Percentiles rank a stretch among this genome's conserved stretches.
Conservation (phyloP, 2,888 invertebrate species). For the Tenodera sinensis region DNA sequence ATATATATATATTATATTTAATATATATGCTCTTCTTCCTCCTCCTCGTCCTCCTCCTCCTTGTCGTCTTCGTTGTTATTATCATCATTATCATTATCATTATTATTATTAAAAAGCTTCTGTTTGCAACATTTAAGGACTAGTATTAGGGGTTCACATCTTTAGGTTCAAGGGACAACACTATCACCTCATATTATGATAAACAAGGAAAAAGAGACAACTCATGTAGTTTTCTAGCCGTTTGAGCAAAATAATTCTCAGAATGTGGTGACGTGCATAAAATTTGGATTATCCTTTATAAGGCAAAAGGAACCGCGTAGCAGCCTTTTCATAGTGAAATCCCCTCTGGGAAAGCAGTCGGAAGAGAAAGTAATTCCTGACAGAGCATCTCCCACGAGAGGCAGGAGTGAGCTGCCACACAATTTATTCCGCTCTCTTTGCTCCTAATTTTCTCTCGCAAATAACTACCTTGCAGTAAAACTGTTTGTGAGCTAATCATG, state of each 20-base stretch:
- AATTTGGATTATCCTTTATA: not conserved
- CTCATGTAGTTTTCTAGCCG: not conserved
- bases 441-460: not conserved
- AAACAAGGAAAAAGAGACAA: no score
- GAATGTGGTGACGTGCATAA: not conserved
- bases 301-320: not conserved
- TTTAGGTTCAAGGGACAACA: no score
- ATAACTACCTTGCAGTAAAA: not conserved
- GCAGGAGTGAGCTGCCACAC: not conserved
- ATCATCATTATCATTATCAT: no score
- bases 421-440: not conserved
- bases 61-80: no score
- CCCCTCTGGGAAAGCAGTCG: not conserved
- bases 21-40: no score
- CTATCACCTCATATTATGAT: no score
- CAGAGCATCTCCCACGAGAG: not conserved
- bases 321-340: not conserved
- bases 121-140: no score
- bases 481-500: not conserved
- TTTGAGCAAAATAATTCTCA: not conserved
- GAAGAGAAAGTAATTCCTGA: not conserved
- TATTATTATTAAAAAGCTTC: no score
- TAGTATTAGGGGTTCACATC: no score
- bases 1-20: no score
- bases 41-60: no score